Base-by-base conservation (phyloP, 92 coral and sea anemone genomes). In the Parazoanthus swiftii region DNA sequence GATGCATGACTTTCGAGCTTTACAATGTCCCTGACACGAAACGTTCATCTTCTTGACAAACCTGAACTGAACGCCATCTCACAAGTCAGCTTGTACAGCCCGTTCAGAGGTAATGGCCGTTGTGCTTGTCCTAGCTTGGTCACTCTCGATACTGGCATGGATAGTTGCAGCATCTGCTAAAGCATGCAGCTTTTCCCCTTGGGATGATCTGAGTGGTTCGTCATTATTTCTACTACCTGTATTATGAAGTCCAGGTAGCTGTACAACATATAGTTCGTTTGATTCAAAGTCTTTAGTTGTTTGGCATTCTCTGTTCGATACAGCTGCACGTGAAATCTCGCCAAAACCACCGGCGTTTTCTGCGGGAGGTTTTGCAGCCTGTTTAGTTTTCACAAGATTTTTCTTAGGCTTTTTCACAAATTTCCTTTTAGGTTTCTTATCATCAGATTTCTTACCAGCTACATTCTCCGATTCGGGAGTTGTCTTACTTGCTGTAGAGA, bases 131-230 rank as follows among this genome's bases (percentile, higher is more conserved):
- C 21, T 63, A 21, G 7, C 1, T 18, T 21, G 23, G 6, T 63
- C 70, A 20, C 25, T 63, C n/a, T 63, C 70, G 14, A 23, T 23
- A 63, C 70, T 63, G n/a, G 70, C 70, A 20, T 63, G 70, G 7
- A 63, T 63, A 25, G 68, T 38, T 26, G 66, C 78, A 70, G 67
- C 78, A 38, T 84, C 66, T 7, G 78, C 78, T 42, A 70, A 51
- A 23, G 87, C 79, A 37, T 71, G 87, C 29, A 84, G 33, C 36
- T 84, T 84, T 38, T 84, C 79, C 65, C 44, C 79, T 84, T 71
- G 79, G 23, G 87, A 84, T 16, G 65, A 26, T 42, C 21, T 43
- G 48, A 2, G 18, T 9, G 65, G 2, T 10, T 72, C 87, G 10
- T 71, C 65, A 46, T 26, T 48, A 70, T 26, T 71, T 35, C 26